A percentile compares a stretch with the other conserved stretches of the same genome.
phyloP scores from a whole-genome alignment of 2,797 vertebrate species.

The Halcyon leucocephala region DNA sequence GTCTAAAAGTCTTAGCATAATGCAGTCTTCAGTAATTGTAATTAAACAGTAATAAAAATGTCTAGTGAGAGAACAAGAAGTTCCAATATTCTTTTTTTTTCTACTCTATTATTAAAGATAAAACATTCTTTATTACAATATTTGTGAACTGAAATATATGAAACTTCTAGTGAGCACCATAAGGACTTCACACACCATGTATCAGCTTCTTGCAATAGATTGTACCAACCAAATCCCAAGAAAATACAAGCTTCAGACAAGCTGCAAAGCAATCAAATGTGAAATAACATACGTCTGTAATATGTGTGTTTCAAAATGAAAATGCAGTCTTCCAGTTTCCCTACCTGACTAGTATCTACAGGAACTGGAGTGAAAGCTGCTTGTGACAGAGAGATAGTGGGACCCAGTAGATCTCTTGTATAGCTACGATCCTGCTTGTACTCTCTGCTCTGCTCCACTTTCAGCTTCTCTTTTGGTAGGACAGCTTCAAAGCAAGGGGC shows the following conservation, averaged over 20 bases:
- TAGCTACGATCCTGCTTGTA: slow-evolving; percentile 87
- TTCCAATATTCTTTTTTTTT: background rate
- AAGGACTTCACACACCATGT: background rate
- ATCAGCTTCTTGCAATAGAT: background rate
- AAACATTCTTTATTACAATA: background rate
- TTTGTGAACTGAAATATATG: background rate
- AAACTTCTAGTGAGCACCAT: background rate
- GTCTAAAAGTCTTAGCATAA: background rate
- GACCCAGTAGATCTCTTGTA: slow-evolving; percentile 88
- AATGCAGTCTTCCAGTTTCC: background rate
- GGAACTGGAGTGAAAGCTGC: slow-evolving; percentile 93
- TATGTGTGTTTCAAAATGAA: background rate
- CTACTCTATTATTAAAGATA: background rate
- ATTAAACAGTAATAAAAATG: background rate
- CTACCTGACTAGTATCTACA: slow-evolving; percentile 95
- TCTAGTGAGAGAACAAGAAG: background rate
- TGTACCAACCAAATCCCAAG: background rate
- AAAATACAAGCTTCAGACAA: background rate
- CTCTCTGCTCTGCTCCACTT: slow-evolving; percentile 90
- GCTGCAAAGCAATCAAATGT: background rate
- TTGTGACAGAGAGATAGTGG: slow-evolving; percentile 89
- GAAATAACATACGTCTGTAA: background rate
- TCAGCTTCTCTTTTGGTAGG: slow-evolving; percentile 91
- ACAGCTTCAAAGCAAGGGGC: slow-evolving; percentile 95
- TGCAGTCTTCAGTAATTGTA: background rate